phyloP scores from a whole-genome alignment of 1,140 invertebrate genomes.

The Maniola jurtina region DNA sequence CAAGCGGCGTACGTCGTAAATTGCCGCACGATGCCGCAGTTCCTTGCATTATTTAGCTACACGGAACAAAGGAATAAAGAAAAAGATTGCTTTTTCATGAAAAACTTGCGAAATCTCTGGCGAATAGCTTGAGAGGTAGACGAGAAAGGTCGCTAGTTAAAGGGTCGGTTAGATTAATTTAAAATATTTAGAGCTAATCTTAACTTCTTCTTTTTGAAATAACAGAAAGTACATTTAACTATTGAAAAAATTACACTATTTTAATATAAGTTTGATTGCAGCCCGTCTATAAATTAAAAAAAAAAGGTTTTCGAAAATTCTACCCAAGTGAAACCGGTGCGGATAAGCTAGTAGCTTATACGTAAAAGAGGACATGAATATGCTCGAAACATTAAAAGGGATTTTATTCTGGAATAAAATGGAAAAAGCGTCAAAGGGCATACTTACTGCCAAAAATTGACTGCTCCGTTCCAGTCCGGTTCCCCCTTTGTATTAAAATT shows the following conservation, averaged over 20 bases:
- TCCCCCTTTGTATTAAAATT: slow-evolving; percentile 40
- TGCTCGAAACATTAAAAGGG: slow-evolving; percentile 13
- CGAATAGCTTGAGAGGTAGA: neutral
- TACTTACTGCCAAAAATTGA: slow-evolving; percentile 33
- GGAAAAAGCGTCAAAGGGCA: slow-evolving; percentile 27
- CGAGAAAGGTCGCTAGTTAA: neutral
- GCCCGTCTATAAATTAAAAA: too few species aligned
- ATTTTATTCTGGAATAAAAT: slow-evolving; percentile 12
- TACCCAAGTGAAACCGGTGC: too few species aligned
- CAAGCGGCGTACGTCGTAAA: slow-evolving; percentile 20
- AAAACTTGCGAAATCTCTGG: slow-evolving; percentile 1
- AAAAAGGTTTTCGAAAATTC: too few species aligned
- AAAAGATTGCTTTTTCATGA: neutral
- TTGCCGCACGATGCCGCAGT: slow-evolving; percentile 9
- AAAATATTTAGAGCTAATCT: too few species aligned
- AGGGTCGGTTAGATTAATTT: too few species aligned
- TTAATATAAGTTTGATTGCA: too few species aligned
- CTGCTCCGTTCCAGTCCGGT: slow-evolving; percentile 36
- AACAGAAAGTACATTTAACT: too few species aligned
- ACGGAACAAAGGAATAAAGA: neutral
- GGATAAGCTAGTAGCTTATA: too few species aligned
- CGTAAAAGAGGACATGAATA: neutral
- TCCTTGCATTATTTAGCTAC: neutral
- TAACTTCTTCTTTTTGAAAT: too few species aligned
- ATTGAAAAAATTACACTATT: too few species aligned